Base-by-base conservation (phyloP, 2,888 invertebrate genomes). In the Cremastinae sp. region DNA sequence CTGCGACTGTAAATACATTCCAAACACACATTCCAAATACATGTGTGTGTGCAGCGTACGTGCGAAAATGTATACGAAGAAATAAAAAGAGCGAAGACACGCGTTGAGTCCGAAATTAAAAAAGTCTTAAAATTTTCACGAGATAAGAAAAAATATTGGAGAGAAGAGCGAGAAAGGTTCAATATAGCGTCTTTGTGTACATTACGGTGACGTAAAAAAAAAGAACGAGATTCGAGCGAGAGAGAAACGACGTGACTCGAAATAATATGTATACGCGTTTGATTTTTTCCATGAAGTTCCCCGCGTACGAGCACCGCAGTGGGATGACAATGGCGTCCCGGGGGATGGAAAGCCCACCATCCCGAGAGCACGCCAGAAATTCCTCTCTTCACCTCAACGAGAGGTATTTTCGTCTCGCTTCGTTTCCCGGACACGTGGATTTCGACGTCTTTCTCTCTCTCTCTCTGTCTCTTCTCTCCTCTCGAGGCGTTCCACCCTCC, bases 301-400 rank as follows among this genome's bases (percentile, higher is more conserved):
- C 41, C 80, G 80, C 82, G 85, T 81, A 84, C 84, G 85, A 84
- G 83, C 84, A 85, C 85, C 86, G 82, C 82, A 83, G 83, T 83
- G 86, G 85, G 84, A 86, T 87, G 88, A 89, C 88, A 89, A 88
- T 88, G 86, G 85, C 82, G 83, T 86, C 87, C 87, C 88, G 76
- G 72, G 87, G 86, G 88, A 87, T 68, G 81, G 82, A 81, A 87
- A 82, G 85, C 85, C 86, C 86, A 87, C 82, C 84, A 83, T 79
- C 73, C 79, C 78, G 75, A 78, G 78, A 72, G 74, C 76, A 74
- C 75, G 80, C 76, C 79, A 79, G 43, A 76, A 78, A 22, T 61
- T 38, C 54, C 51, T 61, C 74, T 54, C 71, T 81, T 79, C 75
- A 74, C 73, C 74, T 58, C 47, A 34, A 43, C 56, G 56, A 49